A percentile compares a stretch with the other conserved stretches of the same genome.
Evolutionary conservation across 2,797 vertebrate species (phyloP).

Genomic region (Ficedula albicollis): DNA sequence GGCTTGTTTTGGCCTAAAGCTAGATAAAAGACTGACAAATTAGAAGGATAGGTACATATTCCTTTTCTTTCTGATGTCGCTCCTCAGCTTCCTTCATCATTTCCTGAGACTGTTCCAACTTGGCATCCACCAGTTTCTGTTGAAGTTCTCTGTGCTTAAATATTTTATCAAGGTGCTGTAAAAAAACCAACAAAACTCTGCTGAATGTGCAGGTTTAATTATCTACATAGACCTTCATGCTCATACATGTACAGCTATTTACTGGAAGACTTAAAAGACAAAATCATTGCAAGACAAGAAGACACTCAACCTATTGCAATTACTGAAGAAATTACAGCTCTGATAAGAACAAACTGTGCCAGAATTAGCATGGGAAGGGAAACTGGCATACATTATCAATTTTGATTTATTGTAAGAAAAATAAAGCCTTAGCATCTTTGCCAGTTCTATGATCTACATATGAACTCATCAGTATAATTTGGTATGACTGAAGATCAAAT

Average conservation of each 20-base stretch:
- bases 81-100: slow-evolving; percentile 87
- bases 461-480: not conserved
- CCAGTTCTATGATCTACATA: not conserved
- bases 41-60: slow-evolving; percentile 85
- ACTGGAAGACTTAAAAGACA: not conserved
- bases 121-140: slow-evolving; percentile 91
- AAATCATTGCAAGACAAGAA: not conserved
- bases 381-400: not conserved
- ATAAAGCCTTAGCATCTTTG: not conserved
- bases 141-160: slow-evolving; percentile 92
- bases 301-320: not conserved
- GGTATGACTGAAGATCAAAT: not conserved
- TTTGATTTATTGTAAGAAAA: not conserved
- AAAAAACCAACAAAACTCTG: slow-evolving; percentile 1
- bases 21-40: not conserved
- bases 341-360: not conserved
- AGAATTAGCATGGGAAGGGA: not conserved
- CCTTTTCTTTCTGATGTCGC: slow-evolving; percentile 90
- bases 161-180: slow-evolving; percentile 93
- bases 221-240: not conserved
- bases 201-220: not conserved
- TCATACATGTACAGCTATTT: not conserved
- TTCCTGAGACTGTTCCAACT: slow-evolving; percentile 88
- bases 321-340: not conserved
- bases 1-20: not conserved